Evolutionary conservation across 1,140 invertebrate species (phyloP), one percentile per base, ranked within the genome.

Genomic region (Colletes gigas): DNA sequence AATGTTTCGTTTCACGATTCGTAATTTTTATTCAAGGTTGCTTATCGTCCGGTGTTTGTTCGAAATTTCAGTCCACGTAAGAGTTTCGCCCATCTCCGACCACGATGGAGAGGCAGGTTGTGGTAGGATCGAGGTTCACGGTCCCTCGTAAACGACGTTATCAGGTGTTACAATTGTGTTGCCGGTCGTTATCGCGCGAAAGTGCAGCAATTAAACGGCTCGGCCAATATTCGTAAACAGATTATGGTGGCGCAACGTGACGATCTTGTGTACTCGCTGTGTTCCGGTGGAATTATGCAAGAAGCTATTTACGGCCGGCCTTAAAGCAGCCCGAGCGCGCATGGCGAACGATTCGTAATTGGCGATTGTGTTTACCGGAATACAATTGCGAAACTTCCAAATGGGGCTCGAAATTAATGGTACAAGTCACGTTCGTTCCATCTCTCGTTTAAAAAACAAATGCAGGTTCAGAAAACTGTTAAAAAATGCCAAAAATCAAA

Each of bases 181-280:
- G 62, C 9, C 39, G 17, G 52, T 59, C 30, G 66, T 78, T 84
- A 85, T 84, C 75, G 55, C 50, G 69, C 47, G 52, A 69, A 86
- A 70, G 21, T 67, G 70, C 70, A 70, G 60, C 59, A 77, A 82
- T 82, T 70, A 75, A 82, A 62, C 50, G 41, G 19, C 9, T 41
- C 67, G 55, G 17, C 6, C 19, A 59, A 74, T 83, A 82, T 72
- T 75, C 84, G 75, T 79, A 84, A 86, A 85, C 84, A 85, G 83
- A 86, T 86, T 84, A 82, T 59, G 78, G 52, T 39, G 17, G 50
- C 19, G 10, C 39, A 21, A 59, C 50, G 17, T 19, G 41, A 63
- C 44, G 67, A 19, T 44, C 52, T 52, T 19, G 60, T 55, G 39
- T 66, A 57, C 57, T 69, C 17, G 66, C 72, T n/a, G 19, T 59